These are phyloP conservation scores for Leptestheria dahalacensis DNA, from an alignment of 1,140 invertebrate species.

Conservation along the genomic window DNA sequence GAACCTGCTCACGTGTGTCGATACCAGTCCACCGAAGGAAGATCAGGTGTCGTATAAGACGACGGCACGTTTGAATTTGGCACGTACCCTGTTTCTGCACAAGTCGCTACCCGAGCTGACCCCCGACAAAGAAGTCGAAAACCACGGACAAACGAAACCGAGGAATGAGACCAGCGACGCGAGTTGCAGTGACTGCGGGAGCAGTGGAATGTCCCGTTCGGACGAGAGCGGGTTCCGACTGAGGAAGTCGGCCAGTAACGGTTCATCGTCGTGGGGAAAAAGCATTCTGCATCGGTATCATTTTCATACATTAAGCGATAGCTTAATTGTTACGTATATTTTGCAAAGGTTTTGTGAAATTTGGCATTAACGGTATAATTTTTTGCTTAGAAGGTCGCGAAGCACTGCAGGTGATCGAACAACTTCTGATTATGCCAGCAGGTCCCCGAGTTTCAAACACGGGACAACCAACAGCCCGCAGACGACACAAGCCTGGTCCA, in stretches of 20 bases:
- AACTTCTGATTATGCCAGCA: constrained; percentile 20
- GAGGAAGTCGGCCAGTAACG: not conserved
- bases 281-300: not conserved
- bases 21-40: no score
- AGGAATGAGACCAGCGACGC: constrained; percentile 1
- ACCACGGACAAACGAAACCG: no score
- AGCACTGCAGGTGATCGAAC: not conserved
- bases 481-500: no score
- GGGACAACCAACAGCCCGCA: not conserved
- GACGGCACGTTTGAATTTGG: not conserved
- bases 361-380: no score
- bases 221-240: not conserved
- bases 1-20: no score
- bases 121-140: constrained; percentile 24
- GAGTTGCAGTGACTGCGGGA: constrained; percentile 26
- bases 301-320: no score
- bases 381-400: not conserved
- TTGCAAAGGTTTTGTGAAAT: no score
- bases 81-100: constrained; percentile 35
- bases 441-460: constrained; percentile 20
- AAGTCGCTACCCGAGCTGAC: constrained; percentile 71
- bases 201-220: constrained; percentile 26
- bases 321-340: no score
- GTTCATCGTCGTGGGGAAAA: not conserved
- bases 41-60: not conserved